These are phyloP conservation scores for Eurystomus gularis DNA, from an alignment of 2,113 vertebrate genomes.

Conservation along the genomic window DNA sequence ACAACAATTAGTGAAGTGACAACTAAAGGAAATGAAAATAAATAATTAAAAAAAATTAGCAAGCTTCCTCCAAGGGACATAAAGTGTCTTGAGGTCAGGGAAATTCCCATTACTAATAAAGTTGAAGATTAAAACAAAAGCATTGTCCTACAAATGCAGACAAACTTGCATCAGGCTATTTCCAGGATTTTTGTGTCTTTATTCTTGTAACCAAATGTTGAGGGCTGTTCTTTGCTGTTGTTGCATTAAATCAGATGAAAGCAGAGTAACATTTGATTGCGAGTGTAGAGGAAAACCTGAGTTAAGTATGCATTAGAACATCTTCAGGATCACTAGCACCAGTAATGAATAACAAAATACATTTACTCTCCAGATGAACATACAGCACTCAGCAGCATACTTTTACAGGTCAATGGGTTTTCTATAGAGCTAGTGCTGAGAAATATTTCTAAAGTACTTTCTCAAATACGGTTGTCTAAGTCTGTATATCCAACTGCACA, in stretches of 20 bases:
- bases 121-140: neutral
- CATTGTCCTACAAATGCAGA: neutral
- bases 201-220: neutral
- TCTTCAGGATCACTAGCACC: slow-evolving; percentile 16
- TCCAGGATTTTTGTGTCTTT: neutral
- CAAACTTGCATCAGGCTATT: neutral
- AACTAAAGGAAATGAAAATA: neutral
- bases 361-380: slow-evolving; percentile 32
- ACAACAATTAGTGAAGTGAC: neutral
- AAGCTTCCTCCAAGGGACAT: neutral
- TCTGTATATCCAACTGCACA: slow-evolving; percentile 36
- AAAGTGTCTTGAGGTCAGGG: neutral
- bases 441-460: slow-evolving; percentile 67
- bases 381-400: slow-evolving; percentile 8
- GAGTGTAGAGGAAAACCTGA: slow-evolving; percentile 21
- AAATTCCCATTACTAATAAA: neutral
- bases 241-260: neutral
- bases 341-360: slow-evolving; percentile 47
- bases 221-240: neutral
- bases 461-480: slow-evolving; percentile 64
- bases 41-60: neutral
- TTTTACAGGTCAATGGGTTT: slow-evolving; percentile 73
- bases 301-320: slow-evolving; percentile 38
- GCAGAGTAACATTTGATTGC: neutral
- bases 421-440: slow-evolving; percentile 44